phyloP scores from a whole-genome alignment of 35 echinoderm and acorn worm species.

The Stichopus chloronotus region DNA sequence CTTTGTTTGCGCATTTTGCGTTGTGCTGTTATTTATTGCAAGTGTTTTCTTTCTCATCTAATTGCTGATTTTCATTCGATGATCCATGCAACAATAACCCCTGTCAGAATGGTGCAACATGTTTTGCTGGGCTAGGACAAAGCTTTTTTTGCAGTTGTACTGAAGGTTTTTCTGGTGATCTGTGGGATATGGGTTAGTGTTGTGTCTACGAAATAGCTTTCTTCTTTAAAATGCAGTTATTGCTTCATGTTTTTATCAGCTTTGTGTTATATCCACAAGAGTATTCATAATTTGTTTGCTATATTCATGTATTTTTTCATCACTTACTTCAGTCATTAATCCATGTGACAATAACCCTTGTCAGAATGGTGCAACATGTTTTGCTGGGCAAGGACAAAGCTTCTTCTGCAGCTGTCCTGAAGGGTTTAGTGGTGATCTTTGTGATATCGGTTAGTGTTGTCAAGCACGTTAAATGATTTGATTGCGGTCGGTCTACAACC shows the following conservation, averaged over 20 bases:
- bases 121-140: neutral
- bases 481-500: neutral
- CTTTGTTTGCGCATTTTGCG: neutral
- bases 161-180: neutral
- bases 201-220: too few relatives aligned
- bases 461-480: neutral
- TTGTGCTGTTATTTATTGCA: neutral
- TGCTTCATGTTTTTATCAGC: too few relatives aligned
- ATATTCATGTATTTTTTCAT: too few relatives aligned
- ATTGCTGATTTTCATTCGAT: neutral
- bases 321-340: neutral
- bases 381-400: neutral
- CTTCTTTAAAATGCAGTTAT: too few relatives aligned
- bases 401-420: neutral
- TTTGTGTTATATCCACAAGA: too few relatives aligned
- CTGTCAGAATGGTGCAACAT: neutral
- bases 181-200: neutral
- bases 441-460: neutral
- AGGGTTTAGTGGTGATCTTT: neutral
- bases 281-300: too few relatives aligned
- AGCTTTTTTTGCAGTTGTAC: neutral
- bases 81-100: neutral
- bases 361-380: constrained; percentile 36
- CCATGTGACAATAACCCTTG: too few relatives aligned
- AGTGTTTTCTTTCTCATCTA: neutral